Evolutionary conservation across 2,113 vertebrate species (phyloP), one percentile per base, ranked within the genome.

Genomic region (Brachyistius frenatus): DNA sequence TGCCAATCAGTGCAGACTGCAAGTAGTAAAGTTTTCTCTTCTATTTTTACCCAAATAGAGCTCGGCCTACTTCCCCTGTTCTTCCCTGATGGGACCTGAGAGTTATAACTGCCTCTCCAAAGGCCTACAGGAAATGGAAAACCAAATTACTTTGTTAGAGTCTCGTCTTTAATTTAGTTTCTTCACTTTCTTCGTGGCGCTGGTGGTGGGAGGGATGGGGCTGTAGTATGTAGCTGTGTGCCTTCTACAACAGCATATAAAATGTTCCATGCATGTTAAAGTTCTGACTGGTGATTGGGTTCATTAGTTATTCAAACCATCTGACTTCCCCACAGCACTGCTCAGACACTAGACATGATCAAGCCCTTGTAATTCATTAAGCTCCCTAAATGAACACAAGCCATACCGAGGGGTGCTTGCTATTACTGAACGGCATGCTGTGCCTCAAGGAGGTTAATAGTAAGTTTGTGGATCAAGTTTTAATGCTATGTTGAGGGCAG

Each of bases 101-200:
- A 91, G 79, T 88, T 93, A 91, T 86, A 92, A 88, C 87, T 55
- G 91, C 89, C 86, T 93, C 93, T 90, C 81, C 66, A 86, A 89
- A 91, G 89, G 86, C 89, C 94, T 89, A 92, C 85, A 94, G 92
- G 91, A 94, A 93, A 94, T 94, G 87, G 86, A 93, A 92, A 94
- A 92, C 80, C 86, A 93, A 95, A 95, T 94, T 86, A 91, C 89
- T 93, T 89, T 91, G 90, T 90, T 88, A 68, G 76, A 88, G 80
- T 80, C 72, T 89, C 65, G 53, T 84, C 68, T 87, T 80, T 75
- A 80, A 88, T 86, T 90, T 88, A 63, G 54, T 86, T 79, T 84
- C 76, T 72, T 72, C 54, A 44, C 63, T 75, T 73, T 52, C 33
- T 56, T 64, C 14, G 52, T 66, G 63, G 53, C 46, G 64, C 39